These are phyloP conservation scores for Nasonia oneida DNA, from an alignment of 2,888 invertebrate genomes.

Conservation along the genomic window DNA sequence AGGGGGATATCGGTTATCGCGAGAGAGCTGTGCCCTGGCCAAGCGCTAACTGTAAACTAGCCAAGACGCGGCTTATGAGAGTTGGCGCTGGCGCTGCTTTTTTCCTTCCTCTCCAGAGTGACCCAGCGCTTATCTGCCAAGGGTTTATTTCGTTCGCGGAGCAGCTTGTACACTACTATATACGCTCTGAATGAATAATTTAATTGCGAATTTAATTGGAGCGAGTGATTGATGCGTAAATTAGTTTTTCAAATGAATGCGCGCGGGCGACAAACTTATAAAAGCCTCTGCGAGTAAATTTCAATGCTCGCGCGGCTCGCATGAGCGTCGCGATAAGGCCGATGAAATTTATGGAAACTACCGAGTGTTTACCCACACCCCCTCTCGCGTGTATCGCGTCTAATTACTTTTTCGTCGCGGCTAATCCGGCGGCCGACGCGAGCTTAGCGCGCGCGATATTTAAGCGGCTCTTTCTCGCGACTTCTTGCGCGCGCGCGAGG, in stretches of 20 bases:
- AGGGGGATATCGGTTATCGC: conserved; percentile 11
- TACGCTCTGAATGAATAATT: not conserved
- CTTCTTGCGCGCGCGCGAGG: conserved; percentile 20
- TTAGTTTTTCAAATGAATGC: not conserved
- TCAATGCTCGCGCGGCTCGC: conserved; percentile 35
- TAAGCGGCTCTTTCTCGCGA: conserved; percentile 35
- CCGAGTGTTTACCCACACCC: conserved; percentile 75
- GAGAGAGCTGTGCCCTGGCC: not conserved
- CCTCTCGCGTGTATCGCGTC: conserved; percentile 57
- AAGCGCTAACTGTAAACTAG: conserved; percentile 33
- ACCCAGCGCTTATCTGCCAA: not conserved
- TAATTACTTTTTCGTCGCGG: conserved; percentile 74
- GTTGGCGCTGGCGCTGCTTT: not conserved
- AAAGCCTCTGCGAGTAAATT: conserved; percentile 43
- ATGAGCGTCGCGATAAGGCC: conserved; percentile 37
- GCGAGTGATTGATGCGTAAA: not conserved
- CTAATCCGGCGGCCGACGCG: conserved; percentile 66
- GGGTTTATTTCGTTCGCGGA: not conserved
- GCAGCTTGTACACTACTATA: not conserved
- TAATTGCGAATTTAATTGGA: not conserved
- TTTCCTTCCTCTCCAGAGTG: not conserved
- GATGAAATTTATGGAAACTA: conserved; percentile 73
- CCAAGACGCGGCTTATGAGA: not conserved
- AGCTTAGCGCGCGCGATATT: conserved; percentile 56
- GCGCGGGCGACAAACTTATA: not conserved